phyloP scores from a whole-genome alignment of 1,140 invertebrate genomes.

The Berghia stephanieae region DNA sequence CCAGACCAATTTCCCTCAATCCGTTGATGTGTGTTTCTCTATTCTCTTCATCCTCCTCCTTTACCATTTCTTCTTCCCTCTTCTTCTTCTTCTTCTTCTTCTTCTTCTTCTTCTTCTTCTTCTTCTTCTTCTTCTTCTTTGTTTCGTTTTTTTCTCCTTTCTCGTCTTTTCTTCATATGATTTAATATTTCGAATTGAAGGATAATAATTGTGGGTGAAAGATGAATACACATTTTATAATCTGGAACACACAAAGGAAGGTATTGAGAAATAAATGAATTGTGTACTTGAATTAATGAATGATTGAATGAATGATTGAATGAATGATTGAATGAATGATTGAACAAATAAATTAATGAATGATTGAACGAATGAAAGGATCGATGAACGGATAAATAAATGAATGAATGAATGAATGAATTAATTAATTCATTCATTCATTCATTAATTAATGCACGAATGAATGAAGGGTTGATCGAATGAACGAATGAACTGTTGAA shows the following conservation, averaged over 20 bases:
- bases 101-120: not conserved
- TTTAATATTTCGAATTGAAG: not conserved
- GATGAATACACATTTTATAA: no score
- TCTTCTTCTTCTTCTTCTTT: not conserved
- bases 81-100: not conserved
- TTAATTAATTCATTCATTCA: no score
- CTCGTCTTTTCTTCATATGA: not conserved
- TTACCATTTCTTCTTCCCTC: not conserved
- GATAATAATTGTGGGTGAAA: not conserved
- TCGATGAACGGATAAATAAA: no score
- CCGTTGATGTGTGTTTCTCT: not conserved
- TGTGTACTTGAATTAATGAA: not conserved
- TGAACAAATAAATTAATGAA: no score
- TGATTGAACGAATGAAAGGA: no score
- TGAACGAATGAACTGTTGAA: no score
- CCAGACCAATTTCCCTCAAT: not conserved
- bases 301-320: not conserved
- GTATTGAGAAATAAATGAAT: no score
- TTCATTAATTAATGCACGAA: no score
- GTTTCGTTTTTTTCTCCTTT: not conserved
- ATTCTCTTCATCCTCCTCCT: not conserved
- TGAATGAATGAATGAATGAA: no score
- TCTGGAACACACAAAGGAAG: no score
- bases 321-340: not conserved
- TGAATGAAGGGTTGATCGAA: no score